Conservation (phyloP, 2,888 invertebrate genomes). For the Tethea ocularis region DNA sequence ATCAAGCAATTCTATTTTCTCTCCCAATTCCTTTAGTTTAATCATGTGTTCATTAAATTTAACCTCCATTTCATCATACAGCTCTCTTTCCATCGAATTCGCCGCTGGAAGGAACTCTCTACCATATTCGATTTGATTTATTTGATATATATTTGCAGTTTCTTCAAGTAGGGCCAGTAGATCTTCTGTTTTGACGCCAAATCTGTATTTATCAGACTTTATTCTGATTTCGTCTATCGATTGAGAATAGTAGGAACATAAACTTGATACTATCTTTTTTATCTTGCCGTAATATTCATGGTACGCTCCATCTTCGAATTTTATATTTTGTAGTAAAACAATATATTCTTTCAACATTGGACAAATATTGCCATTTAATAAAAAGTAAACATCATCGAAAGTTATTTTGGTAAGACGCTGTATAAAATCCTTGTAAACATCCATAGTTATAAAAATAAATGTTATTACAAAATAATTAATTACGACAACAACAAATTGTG, state of each 20-base stretch:
- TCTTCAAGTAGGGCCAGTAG: slow-evolving; percentile 43
- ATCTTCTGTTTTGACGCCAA: slow-evolving; percentile 36
- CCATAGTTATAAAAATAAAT: too few species aligned
- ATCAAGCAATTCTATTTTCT: slow-evolving; percentile 38
- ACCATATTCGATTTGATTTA: slow-evolving; percentile 47
- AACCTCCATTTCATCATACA: slow-evolving; percentile 42
- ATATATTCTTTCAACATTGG: slow-evolving; percentile 49
- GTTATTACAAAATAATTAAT: slow-evolving; percentile 1
- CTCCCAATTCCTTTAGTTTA: slow-evolving; percentile 35
- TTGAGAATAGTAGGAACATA: slow-evolving; percentile 46
- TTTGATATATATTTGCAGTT: slow-evolving; percentile 43
- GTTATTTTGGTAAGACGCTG: slow-evolving; percentile 44
- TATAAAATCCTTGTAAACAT: slow-evolving; percentile 54
- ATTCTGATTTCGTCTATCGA: slow-evolving; percentile 48
- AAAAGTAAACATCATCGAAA: slow-evolving; percentile 43
- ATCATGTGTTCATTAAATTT: slow-evolving; percentile 35
- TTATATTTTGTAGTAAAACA: slow-evolving; percentile 33
- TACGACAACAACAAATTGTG: too few species aligned
- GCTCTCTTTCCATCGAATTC: slow-evolving; percentile 34
- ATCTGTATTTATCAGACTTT: slow-evolving; percentile 41
- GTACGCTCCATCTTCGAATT: slow-evolving; percentile 48
- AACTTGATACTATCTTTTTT: slow-evolving; percentile 51
- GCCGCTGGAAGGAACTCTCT: slow-evolving; percentile 47
- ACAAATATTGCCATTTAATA: slow-evolving; percentile 44
- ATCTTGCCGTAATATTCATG: slow-evolving; percentile 59